phyloP scores from a whole-genome alignment of 2,113 vertebrate species.

The Lathamus discolor region DNA sequence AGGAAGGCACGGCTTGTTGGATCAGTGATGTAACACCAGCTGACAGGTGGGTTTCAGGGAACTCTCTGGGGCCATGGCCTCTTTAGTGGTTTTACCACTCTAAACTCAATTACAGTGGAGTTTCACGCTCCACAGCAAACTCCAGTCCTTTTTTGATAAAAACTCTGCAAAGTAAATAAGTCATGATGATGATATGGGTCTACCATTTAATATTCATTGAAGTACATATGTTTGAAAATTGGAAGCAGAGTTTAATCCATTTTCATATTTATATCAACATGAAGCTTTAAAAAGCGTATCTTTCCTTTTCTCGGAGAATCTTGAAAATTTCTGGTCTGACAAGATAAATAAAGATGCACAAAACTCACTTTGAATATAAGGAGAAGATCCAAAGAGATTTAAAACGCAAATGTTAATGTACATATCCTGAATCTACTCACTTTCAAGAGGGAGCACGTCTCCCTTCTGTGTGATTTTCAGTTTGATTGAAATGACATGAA shows the following conservation, averaged over 20 bases:
- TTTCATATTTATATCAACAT: conserved; percentile 92
- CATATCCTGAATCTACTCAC: not conserved
- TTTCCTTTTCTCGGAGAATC: conserved; percentile 60
- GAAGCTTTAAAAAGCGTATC: conserved; percentile 77
- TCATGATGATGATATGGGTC: conserved; percentile 79
- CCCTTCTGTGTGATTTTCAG: not conserved
- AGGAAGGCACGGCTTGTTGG: conserved; percentile 72
- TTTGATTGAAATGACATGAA: not conserved
- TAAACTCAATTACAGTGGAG: conserved; percentile 82
- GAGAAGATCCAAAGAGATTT: conserved; percentile 19
- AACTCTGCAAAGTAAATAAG: conserved; percentile 80
- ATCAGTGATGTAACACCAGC: conserved; percentile 90
- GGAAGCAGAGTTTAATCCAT: conserved; percentile 84
- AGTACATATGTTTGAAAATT: conserved; percentile 82
- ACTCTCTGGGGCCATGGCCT: conserved; percentile 89
- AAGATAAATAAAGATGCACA: conserved; percentile 47
- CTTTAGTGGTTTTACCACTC: conserved; percentile 82
- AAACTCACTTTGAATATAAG: not conserved
- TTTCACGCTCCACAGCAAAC: conserved; percentile 78
- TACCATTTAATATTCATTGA: conserved; percentile 85
- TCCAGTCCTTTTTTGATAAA: conserved; percentile 79
- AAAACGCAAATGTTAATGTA: conserved; percentile 10
- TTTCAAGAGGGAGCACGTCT: not conserved
- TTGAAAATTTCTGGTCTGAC: conserved; percentile 55
- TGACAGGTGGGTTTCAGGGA: conserved; percentile 94